Base-by-base conservation (phyloP, 1,140 invertebrate species). In the Sycophaga agraensis region DNA sequence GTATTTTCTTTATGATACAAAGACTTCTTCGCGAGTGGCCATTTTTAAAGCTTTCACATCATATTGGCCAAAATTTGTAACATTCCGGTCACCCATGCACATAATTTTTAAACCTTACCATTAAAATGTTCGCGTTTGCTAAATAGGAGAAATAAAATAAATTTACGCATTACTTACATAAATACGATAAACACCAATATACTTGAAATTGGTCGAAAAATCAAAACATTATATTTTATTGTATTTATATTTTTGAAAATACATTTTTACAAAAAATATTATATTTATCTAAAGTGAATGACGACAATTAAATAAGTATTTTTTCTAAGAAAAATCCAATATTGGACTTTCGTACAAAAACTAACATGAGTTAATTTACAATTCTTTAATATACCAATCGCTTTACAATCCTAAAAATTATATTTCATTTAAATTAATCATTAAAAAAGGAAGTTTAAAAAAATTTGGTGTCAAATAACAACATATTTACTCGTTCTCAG, bases 11-110 rank as follows among this genome's bases (percentile, higher is more conserved):
- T 71, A 75, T 71, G 63, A 72, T 72, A 75, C 69, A 75, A 73
- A 66, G 66, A 68, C 59, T 62, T 73, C 68, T 68, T 66, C 70
- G 75, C 69, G 67, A 75, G 68, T 76, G 72, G 72, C 68, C 72
- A 73, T 66, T 21, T 24, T 51, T 28, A 39, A 9, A 28, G 11
- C 1, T 58, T 39, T 49, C 39, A 39, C 19, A 39, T 39, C 26
- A 39, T 34, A 11, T 40, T 40, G 17, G 2, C 2, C 34, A 31
- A 31, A 16, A 40, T 11, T 34, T 6, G 9, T 22, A 21, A 22
- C 9, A 31, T 24, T 59, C 31, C 34, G 26, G 58, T 59, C 49
- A 59, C 49, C 49, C 49, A 59, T 50, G 49, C 12, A 24, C 17
- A 4, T 4, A 45, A 60, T 60, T 60, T 60, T 53, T 45, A 7